phyloP scores from a whole-genome alignment of 1,140 invertebrate species.

The Caenorhabditis tropicalis region DNA sequence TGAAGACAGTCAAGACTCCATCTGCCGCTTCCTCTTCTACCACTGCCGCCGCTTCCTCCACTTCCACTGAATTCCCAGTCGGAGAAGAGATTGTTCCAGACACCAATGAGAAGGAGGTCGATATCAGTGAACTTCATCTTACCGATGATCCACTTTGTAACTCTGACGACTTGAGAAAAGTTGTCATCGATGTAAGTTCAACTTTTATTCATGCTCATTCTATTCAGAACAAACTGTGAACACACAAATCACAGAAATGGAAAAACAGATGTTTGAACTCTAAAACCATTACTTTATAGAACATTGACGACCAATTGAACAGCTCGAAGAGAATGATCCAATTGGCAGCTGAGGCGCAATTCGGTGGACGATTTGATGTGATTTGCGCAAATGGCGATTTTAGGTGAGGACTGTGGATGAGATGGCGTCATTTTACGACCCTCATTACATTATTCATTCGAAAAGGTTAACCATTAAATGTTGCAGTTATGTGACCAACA shows the following conservation, averaged over 20 bases:
- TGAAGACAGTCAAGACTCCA: slow-evolving; percentile 4
- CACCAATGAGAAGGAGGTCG: slow-evolving; percentile 48
- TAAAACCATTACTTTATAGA: slow-evolving; percentile 17
- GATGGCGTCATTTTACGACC: slow-evolving; percentile 16
- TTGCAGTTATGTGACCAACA: slow-evolving; percentile 58
- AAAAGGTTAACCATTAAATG: background rate
- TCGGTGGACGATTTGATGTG: slow-evolving; percentile 57
- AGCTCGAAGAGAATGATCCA: slow-evolving; percentile 61
- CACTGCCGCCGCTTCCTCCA: background rate
- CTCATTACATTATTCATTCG: background rate
- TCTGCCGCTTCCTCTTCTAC: slow-evolving; percentile 9
- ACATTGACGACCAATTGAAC: slow-evolving; percentile 61
- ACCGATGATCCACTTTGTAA: slow-evolving; percentile 60
- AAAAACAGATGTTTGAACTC: background rate
- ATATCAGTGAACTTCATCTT: slow-evolving; percentile 53
- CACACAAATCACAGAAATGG: too few species aligned
- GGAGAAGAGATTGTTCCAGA: slow-evolving; percentile 39
- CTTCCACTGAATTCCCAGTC: slow-evolving; percentile 2
- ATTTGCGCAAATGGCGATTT: slow-evolving; percentile 62
- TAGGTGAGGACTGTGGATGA: background rate
- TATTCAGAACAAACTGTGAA: too few species aligned
- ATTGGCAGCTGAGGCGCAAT: slow-evolving; percentile 58
- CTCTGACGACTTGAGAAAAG: slow-evolving; percentile 56
- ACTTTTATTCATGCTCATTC: background rate
- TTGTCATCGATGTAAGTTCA: slow-evolving; percentile 35